Percentiles rank a stretch among this genome's conserved stretches.
These are phyloP conservation scores for Lycodopsis pacificus DNA, from an alignment of 2,797 vertebrate species.

Conservation along the genomic window DNA sequence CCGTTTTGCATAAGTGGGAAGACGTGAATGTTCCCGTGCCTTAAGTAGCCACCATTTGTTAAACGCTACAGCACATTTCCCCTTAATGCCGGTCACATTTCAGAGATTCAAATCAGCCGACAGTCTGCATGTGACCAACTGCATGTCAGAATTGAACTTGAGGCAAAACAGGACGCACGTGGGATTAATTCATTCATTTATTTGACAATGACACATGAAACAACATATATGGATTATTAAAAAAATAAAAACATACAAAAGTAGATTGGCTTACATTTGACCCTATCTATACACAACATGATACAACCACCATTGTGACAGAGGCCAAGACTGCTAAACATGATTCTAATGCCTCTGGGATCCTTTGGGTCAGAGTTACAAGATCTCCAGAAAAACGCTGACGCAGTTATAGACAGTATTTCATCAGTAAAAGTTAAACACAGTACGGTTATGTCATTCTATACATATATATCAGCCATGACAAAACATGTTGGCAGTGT, in stretches of 20 bases:
- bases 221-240: constrained; percentile 27
- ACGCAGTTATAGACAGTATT: constrained; percentile 12
- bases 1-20: neutral
- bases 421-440: constrained; percentile 53
- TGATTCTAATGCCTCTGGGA: constrained; percentile 61
- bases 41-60: constrained; percentile 24
- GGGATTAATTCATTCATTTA: constrained; percentile 51
- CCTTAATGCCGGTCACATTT: constrained; percentile 15
- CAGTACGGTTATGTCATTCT: constrained; percentile 5
- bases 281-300: constrained; percentile 3
- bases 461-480: constrained; percentile 3
- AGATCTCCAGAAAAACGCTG: constrained; percentile 25
- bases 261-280: constrained; percentile 14
- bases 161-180: neutral
- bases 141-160: neutral
- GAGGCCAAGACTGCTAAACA: constrained; percentile 24
- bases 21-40: neutral
- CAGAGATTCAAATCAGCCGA: constrained; percentile 25
- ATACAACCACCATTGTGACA: constrained; percentile 18
- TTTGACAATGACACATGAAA: constrained; percentile 27
- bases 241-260: constrained; percentile 37
- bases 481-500: constrained; percentile 38
- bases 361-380: constrained; percentile 45
- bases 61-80: constrained; percentile 17
- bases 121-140: neutral